These are phyloP conservation scores for Nothobranchius furzeri DNA, from an alignment of 2,113 vertebrate species.

Conservation along the genomic window DNA sequence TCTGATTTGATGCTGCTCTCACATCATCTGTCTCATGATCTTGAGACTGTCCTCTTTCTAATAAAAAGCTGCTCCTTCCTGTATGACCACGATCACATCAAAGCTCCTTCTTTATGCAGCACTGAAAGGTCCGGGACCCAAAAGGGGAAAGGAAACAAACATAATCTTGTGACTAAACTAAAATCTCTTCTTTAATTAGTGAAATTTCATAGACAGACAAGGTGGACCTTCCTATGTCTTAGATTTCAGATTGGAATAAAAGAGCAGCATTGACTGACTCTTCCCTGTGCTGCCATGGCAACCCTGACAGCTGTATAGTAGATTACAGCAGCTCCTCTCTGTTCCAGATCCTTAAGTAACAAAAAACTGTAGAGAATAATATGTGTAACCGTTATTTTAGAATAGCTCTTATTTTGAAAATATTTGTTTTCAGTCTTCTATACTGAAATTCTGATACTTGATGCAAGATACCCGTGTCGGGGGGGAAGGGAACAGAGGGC, in stretches of 20 bases:
- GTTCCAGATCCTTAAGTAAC: background rate
- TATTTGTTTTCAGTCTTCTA: too few relatives aligned
- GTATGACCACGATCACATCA: background rate
- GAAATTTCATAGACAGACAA: background rate
- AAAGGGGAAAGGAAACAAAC: background rate
- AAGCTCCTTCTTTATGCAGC: background rate
- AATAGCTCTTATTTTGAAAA: too few relatives aligned
- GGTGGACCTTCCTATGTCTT: too few relatives aligned
- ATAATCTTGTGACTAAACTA: background rate
- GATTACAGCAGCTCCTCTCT: too few relatives aligned
- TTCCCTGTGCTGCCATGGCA: background rate
- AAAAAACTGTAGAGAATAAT: too few relatives aligned
- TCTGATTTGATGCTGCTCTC: background rate
- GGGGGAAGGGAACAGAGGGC: too few relatives aligned
- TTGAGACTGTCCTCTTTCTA: background rate
- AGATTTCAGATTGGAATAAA: too few relatives aligned
- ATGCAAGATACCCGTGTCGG: too few relatives aligned
- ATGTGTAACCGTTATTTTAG: too few relatives aligned
- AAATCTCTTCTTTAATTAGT: background rate
- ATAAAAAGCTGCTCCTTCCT: background rate
- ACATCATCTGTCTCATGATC: constrained; percentile 16
- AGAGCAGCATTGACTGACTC: too few relatives aligned
- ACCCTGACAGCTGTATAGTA: background rate
- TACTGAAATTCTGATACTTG: too few relatives aligned
- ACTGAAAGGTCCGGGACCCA: background rate